Evolutionary conservation across 2,113 vertebrate species (phyloP), one percentile per base, ranked within the genome.

Genomic region (Aspidoscelis tigris): DNA sequence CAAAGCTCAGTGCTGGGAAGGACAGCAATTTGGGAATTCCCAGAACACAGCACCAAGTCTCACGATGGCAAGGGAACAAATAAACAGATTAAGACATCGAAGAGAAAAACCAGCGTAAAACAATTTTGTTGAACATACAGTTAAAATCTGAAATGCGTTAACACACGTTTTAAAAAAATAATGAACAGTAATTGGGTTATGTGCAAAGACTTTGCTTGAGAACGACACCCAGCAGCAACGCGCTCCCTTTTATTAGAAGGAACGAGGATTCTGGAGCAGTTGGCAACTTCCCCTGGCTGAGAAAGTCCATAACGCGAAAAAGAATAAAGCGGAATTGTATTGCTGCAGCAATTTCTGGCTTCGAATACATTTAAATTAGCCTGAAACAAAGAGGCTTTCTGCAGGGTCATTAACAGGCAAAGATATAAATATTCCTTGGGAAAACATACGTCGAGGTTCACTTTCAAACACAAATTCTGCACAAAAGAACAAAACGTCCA

Each of bases 31-130:
- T 18, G 1, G 0, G 43, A 21, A 9, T 5, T 0, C 8, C 10
- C 12, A 50, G 3, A 22, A 55, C 47, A 1, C 0, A 2, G 7
- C n/a, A 0, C 47, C 77, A 61, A 71, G 39, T 22, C 4, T 0
- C 4, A 1, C 0, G 0, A 1, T 86, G 61, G 4, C 53, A 66
- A 47, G 83, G 81, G 39, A 11, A 50, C 33, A 53, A 44, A 0
- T 1, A 83, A 55, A 1, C 0, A 0, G 0, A 55, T 0, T 1
- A 68, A 61, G 76, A 53, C 61, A 2, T 1, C 1, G 0, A 1
- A 43, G 47, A 22, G 7, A 58, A 71, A 70, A 84, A 84, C 50
- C 33, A 33, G 55, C 44, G 12, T 21, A 50, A 4, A 75, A 66
- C 12, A 65, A 12, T 61, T 24, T 41, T 20, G 22, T 33, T 5